Percentiles rank a stretch among this genome's conserved stretches.
Evolutionary conservation across 2,113 vertebrate genomes (phyloP).

Genomic region (Triplophysa tibetana): DNA sequence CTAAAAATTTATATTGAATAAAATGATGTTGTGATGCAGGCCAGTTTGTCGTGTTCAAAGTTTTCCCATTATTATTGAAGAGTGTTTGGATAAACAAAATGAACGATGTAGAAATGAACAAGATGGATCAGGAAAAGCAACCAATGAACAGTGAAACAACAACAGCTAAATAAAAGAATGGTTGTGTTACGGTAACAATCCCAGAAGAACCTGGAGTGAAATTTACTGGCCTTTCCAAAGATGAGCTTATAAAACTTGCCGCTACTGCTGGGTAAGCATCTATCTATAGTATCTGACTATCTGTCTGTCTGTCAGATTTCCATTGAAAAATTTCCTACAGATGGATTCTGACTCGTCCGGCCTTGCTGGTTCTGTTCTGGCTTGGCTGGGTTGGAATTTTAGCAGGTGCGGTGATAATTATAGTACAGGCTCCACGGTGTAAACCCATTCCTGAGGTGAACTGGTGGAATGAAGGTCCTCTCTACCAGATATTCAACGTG

Average conservation of each 20-base stretch:
- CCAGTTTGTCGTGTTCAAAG: no score
- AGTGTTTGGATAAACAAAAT: slow-evolving; percentile 62
- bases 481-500: slow-evolving; percentile 79
- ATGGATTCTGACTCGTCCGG: slow-evolving; percentile 85
- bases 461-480: slow-evolving; percentile 86
- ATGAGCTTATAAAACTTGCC: slow-evolving; percentile 85
- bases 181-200: slow-evolving; percentile 78
- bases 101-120: slow-evolving; percentile 89
- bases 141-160: slow-evolving; percentile 75
- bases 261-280: slow-evolving; percentile 74
- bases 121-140: slow-evolving; percentile 84
- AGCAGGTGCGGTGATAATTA: slow-evolving; percentile 86
- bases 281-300: not conserved
- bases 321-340: slow-evolving; percentile 42
- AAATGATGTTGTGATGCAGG: no score
- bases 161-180: slow-evolving; percentile 77
- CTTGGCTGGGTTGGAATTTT: slow-evolving; percentile 91
- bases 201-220: slow-evolving; percentile 64
- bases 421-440: slow-evolving; percentile 87
- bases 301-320: not conserved
- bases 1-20: no score
- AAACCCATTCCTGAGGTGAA: slow-evolving; percentile 78
- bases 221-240: slow-evolving; percentile 87
- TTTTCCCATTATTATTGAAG: no score
- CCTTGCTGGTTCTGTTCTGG: slow-evolving; percentile 86